phyloP scores from a whole-genome alignment of 2,113 vertebrate species.

The Amblyornis subalaris region DNA sequence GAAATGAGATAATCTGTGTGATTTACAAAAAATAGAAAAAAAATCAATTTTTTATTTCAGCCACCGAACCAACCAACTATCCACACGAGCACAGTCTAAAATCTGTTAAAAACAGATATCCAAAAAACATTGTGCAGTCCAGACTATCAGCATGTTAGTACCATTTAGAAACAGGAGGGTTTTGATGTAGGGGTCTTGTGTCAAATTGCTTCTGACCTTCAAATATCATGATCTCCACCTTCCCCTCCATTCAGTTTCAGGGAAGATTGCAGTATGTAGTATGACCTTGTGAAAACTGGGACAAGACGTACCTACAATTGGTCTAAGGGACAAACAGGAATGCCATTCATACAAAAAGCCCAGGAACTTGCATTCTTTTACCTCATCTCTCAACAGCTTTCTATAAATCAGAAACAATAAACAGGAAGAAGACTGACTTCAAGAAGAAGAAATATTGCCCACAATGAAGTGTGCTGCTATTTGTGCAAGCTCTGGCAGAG shows the following conservation, averaged over 20 bases:
- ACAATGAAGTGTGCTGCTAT: not conserved
- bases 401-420: not conserved
- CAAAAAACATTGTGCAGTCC: not conserved
- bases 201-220: not conserved
- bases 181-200: rapidly evolving
- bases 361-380: not conserved
- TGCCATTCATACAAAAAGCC: not conserved
- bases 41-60: not conserved
- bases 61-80: not conserved
- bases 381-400: not conserved
- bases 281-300: not conserved
- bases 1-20: not conserved
- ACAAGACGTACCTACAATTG: not conserved
- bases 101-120: not conserved
- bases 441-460: not conserved
- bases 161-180: not conserved
- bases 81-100: not conserved
- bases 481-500: rapidly evolving
- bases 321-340: not conserved
- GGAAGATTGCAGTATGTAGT: not conserved
- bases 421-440: not conserved
- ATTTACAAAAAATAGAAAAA: not conserved
- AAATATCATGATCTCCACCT: not conserved
- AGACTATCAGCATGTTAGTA: not conserved
- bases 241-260: not conserved